Conservation (phyloP, 2,797 vertebrate species). For the Sebastes baramenuke region DNA sequence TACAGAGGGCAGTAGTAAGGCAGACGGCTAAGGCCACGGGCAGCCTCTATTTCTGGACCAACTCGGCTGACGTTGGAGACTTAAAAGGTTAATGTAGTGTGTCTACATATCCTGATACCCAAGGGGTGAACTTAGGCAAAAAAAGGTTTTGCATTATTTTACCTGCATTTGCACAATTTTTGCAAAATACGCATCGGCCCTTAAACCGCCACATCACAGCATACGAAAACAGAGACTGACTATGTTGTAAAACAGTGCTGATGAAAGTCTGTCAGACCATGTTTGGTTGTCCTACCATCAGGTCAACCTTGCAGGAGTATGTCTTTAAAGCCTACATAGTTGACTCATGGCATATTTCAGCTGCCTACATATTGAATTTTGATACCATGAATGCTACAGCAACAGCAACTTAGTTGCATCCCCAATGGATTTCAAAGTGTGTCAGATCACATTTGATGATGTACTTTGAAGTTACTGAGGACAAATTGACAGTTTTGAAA, state of each 20-base stretch:
- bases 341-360: background rate
- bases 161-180: background rate
- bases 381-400: background rate
- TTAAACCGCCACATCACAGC: background rate
- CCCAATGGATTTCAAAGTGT: background rate
- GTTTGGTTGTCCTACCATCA: background rate
- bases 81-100: constrained; percentile 54
- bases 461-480: constrained; percentile 36
- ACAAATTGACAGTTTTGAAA: constrained; percentile 41
- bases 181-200: background rate
- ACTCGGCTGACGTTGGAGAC: constrained; percentile 43
- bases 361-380: background rate
- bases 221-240: background rate
- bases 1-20: constrained; percentile 52
- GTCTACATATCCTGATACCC: constrained; percentile 2
- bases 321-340: background rate
- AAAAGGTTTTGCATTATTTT: background rate
- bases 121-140: background rate
- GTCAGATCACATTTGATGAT: constrained; percentile 31
- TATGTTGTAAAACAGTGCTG: background rate
- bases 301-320: background rate
- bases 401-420: background rate
- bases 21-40: constrained; percentile 33
- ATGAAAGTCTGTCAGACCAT: background rate
- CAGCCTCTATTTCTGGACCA: constrained; percentile 71